Base-by-base conservation (phyloP, 2,113 vertebrate genomes). In the Eretmochelys imbricata region DNA sequence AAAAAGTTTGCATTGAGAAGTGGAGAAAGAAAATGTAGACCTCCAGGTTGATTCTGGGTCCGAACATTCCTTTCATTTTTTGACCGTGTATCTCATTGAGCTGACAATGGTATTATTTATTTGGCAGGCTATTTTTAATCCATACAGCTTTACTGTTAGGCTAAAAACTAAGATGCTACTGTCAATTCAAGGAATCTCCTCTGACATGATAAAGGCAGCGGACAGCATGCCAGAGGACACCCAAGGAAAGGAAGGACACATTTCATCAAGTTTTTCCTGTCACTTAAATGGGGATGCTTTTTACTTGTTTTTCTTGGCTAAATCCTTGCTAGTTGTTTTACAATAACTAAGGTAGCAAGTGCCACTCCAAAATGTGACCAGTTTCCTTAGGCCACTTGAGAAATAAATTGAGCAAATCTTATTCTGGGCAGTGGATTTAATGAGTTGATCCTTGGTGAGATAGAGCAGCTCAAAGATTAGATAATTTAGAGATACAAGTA, bases 81-180 rank as follows among this genome's bases (percentile, higher is more conserved):
- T 75, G 80, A 85, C 46, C 10, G 35, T 35, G n/a, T 79, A 96
- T 59, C 85, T 95, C 87, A 87, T 95, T 88, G 89, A 95, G 92
- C 79, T 95, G 91, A 97, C 87, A 95, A 94, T 49, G 24, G 83
- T 53, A 88, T 82, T 92, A 93, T 89, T 95, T 94, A 91, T 87
- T 96, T 82, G 35, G 82, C 75, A 85, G 85, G 89, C 87, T 97
- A 93, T 97, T 98, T 98, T 97, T 96, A 97, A 97, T 95, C 94
- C 87, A 69, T 31, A 83, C 24, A 95, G 75, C 27, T 97, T 95
- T 91, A 97, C 83, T 84, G 89, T 69, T 95, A 79, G 92, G 86
- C 84, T 90, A 54, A 91, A 95, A 88, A 88, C 69, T 19, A 93
- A 93, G 85, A 89, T 76, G 80, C 84, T 62, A 50, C 83, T 96